phyloP scores from a whole-genome alignment of 1,140 invertebrate species.

The Cotesia glomerata region DNA sequence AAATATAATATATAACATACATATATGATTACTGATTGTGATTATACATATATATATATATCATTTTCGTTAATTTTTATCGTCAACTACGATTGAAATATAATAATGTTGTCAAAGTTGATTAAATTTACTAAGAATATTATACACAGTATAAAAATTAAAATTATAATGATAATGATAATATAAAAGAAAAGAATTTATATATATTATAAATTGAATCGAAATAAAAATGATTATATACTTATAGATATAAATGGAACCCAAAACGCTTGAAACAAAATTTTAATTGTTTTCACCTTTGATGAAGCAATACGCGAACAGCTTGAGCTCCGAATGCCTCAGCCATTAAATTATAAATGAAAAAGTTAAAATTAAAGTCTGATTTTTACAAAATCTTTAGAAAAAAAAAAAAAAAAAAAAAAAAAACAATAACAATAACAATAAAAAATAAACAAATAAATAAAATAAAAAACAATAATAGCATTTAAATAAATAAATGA shows the following conservation, averaged over 20 bases:
- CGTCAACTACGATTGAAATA: not conserved
- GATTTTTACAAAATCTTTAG: conserved; percentile 27
- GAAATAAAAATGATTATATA: not conserved
- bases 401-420: not conserved
- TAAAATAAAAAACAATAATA: conserved; percentile 1
- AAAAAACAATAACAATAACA: not conserved
- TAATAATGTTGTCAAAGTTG: not conserved
- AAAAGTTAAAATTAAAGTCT: conserved; percentile 27
- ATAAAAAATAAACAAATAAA: not conserved
- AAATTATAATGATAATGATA: not conserved
- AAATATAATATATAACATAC: no score
- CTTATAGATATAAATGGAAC: not conserved
- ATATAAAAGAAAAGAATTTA: not conserved
- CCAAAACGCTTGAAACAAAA: not conserved
- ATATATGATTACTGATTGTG: no score
- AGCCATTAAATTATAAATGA: conserved; percentile 14
- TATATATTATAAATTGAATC: not conserved
- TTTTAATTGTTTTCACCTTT: conserved; percentile 4
- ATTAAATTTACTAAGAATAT: not conserved
- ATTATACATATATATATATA: not conserved
- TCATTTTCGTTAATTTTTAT: not conserved
- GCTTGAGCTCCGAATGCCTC: not conserved
- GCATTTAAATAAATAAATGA: not conserved
- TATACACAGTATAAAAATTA: not conserved
- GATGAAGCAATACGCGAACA: conserved; percentile 2